These are phyloP conservation scores for Drosophila tani DNA, from an alignment of 1,140 invertebrate species.

Conservation along the genomic window DNA sequence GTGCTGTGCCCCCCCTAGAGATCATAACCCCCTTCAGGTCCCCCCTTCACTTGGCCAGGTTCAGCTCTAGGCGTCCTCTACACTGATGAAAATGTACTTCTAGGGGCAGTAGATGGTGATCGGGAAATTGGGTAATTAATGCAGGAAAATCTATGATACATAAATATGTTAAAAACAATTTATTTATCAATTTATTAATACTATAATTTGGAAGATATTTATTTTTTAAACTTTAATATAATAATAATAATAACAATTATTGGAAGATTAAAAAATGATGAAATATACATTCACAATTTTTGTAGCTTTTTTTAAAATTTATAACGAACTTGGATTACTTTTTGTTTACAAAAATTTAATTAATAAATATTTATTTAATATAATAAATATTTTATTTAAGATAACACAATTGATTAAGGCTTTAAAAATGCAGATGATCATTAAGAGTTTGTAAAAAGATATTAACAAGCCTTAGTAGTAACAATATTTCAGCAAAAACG, in stretches of 20 bases:
- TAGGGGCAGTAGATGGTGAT: too few relatives aligned
- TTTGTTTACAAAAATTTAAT: too few relatives aligned
- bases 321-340: too few relatives aligned
- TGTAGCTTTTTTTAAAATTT: too few relatives aligned
- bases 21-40: constrained; percentile 7
- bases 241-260: background rate
- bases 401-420: background rate
- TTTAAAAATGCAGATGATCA: too few relatives aligned
- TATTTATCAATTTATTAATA: background rate
- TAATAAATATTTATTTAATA: too few relatives aligned
- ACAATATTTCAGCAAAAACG: too few relatives aligned
- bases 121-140: background rate
- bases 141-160: background rate
- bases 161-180: background rate
- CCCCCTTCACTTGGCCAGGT: constrained; percentile 31
- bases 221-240: background rate
- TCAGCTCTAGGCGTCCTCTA: constrained; percentile 29
- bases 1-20: constrained; percentile 28
- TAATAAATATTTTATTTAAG: too few relatives aligned
- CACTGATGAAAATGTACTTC: background rate
- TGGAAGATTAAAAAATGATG: too few relatives aligned
- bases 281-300: too few relatives aligned
- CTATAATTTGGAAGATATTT: background rate
- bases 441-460: too few relatives aligned
- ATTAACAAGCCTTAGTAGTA: background rate